phyloP scores from a whole-genome alignment of 2,113 vertebrate genomes.

The Myotis lucifugus region DNA sequence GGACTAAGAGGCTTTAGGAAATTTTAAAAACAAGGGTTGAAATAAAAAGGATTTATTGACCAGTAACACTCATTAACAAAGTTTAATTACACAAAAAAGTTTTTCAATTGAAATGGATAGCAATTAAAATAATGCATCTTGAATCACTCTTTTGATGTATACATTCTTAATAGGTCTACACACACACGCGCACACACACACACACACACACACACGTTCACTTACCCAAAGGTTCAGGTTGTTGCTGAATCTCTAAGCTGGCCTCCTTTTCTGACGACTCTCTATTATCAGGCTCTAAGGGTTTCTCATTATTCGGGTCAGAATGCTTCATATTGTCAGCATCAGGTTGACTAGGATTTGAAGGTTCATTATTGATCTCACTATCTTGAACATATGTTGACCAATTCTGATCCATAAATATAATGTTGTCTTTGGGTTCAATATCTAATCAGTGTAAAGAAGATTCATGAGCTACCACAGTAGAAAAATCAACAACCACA shows the following conservation, averaged over 20 bases:
- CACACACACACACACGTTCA: not conserved
- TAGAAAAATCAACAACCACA: not conserved
- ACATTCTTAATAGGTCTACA: not conserved
- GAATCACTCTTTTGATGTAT: not conserved
- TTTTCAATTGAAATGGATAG: not conserved
- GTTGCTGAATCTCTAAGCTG: not conserved
- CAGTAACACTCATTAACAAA: not conserved
- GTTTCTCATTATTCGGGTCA: not conserved
- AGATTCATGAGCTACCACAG: not conserved
- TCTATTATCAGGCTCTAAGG: not conserved
- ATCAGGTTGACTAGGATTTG: not conserved
- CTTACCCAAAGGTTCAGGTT: conserved; percentile 43
- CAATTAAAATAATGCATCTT: not conserved
- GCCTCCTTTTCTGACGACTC: not conserved
- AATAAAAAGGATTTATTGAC: not conserved
- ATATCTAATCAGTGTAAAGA: conserved; percentile 30
- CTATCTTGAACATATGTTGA: not conserved
- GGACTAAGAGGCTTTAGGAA: not conserved
- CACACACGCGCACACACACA: not conserved
- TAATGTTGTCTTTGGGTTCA: not conserved
- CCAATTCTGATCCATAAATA: conserved; percentile 44
- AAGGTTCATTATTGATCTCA: not conserved
- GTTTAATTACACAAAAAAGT: not conserved
- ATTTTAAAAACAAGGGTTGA: not conserved
- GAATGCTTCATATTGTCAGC: not conserved